phyloP scores from a whole-genome alignment of 2,113 vertebrate genomes.

The Aix galericulata region DNA sequence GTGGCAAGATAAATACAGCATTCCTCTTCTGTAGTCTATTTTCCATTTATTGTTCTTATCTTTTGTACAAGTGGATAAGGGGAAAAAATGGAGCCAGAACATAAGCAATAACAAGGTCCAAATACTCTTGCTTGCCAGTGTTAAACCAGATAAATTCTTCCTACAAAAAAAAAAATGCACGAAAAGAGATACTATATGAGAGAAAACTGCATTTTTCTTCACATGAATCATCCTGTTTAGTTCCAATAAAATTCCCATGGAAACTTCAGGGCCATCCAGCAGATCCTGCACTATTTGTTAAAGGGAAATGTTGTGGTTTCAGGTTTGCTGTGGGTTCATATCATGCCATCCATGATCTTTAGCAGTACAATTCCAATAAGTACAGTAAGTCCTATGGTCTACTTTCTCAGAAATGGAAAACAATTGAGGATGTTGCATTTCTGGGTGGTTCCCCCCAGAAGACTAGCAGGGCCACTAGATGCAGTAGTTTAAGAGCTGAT shows the following conservation, averaged over 20 bases:
- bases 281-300: neutral
- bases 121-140: neutral
- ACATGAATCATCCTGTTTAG: neutral
- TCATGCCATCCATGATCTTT: neutral
- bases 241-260: constrained; percentile 13
- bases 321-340: neutral
- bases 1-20: neutral
- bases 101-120: constrained; percentile 22
- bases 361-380: neutral
- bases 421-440: neutral
- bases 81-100: neutral
- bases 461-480: neutral
- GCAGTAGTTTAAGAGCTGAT: neutral
- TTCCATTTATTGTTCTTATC: constrained; percentile 21
- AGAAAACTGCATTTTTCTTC: constrained; percentile 8
- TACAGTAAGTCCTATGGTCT: neutral
- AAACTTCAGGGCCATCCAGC: constrained; percentile 10
- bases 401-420: neutral
- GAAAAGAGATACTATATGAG: neutral
- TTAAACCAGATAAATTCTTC: neutral
- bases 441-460: neutral
- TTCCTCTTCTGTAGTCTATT: neutral
- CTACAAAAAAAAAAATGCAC: neutral
- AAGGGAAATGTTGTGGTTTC: neutral
- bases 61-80: constrained; percentile 29